These are phyloP conservation scores for Megastigmus dorsalis DNA, from an alignment of 2,888 invertebrate genomes.

Conservation along the genomic window DNA sequence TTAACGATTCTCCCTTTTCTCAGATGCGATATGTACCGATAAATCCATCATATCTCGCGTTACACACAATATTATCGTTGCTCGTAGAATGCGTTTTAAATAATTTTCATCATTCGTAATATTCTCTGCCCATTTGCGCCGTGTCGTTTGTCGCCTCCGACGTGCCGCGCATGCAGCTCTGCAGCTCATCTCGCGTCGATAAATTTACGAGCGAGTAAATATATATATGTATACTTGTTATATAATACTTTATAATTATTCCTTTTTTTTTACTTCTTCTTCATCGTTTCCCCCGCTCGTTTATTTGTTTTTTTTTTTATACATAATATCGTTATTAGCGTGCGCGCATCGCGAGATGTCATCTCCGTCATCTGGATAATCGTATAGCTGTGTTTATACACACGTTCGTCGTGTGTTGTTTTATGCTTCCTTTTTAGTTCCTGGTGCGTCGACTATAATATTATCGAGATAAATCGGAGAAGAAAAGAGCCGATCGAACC, in stretches of 20 bases:
- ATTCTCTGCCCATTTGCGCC: no score
- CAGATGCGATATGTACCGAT: constrained; percentile 67
- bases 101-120: background rate
- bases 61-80: constrained; percentile 30
- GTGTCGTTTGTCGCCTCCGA: no score
- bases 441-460: background rate
- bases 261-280: background rate
- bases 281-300: background rate
- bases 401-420: background rate
- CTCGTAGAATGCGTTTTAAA: background rate
- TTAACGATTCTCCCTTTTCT: constrained; percentile 29
- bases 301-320: background rate
- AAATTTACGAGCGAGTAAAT: constrained; percentile 14
- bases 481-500: constrained; percentile 41
- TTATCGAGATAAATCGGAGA: constrained; percentile 35
- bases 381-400: background rate
- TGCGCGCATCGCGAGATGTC: background rate
- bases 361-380: background rate
- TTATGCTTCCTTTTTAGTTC: background rate
- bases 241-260: constrained; percentile 12
- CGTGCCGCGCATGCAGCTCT: no score
- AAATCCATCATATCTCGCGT: constrained; percentile 56
- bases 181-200: background rate
- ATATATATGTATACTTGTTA: background rate
- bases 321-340: constrained; percentile 15